phyloP scores from a whole-genome alignment of 2,888 invertebrate genomes.

The Thelaira solivaga region DNA sequence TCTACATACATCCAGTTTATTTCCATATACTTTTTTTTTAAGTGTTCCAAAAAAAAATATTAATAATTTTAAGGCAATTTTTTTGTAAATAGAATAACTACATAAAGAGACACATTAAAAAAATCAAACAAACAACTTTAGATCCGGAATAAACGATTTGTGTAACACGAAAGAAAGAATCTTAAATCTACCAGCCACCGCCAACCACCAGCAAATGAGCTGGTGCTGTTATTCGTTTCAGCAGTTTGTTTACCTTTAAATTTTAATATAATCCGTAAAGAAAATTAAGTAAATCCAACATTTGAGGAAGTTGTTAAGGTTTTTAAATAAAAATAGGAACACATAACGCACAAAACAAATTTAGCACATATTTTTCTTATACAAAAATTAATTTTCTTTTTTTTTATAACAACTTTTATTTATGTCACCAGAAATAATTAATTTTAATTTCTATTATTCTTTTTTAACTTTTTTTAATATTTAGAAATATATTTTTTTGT shows the following conservation, averaged over 20 bases:
- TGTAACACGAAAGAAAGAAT: background rate
- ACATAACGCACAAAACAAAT: background rate
- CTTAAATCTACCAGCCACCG: too few species aligned
- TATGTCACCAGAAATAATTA: too few species aligned
- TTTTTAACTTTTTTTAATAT: slow-evolving; percentile 8
- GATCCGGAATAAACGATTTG: slow-evolving; percentile 2
- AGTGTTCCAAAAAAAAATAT: too few species aligned
- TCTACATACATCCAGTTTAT: slow-evolving; percentile 9
- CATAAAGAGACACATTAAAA: too few species aligned
- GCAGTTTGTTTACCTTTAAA: slow-evolving; percentile 39
- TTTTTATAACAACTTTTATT: too few species aligned
- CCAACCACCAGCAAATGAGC: background rate
- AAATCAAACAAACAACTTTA: background rate
- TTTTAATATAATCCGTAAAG: slow-evolving; percentile 51
- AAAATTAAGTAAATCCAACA: slow-evolving; percentile 52
- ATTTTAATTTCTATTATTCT: too few species aligned
- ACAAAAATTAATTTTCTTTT: background rate
- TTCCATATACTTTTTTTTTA: background rate
- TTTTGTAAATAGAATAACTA: too few species aligned
- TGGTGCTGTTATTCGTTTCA: background rate
- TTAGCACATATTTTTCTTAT: slow-evolving; percentile 20
- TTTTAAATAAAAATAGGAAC: slow-evolving; percentile 48
- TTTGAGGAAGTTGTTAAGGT: slow-evolving; percentile 29
- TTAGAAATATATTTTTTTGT: background rate
- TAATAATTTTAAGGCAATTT: too few species aligned